phyloP scores from a whole-genome alignment of 2,888 invertebrate species.

The Tenthredo notha region DNA sequence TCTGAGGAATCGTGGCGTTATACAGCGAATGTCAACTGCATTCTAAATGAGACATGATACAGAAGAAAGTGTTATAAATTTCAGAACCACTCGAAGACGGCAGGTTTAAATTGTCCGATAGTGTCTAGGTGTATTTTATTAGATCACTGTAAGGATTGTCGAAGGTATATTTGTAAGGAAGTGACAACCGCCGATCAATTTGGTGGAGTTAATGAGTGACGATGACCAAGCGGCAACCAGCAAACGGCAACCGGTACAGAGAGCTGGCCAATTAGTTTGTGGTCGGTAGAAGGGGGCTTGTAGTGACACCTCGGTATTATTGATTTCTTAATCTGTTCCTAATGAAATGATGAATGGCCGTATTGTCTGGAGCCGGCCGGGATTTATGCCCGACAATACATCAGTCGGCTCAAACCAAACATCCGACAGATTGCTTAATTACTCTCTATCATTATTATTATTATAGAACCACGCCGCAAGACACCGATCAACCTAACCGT shows the following conservation, averaged over 20 bases:
- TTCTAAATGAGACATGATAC: neutral
- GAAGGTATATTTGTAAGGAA: slow-evolving; percentile 58
- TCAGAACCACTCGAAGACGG: neutral
- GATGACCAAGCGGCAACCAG: slow-evolving; percentile 57
- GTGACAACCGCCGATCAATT: slow-evolving; percentile 61
- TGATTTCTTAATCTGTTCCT: slow-evolving; percentile 66
- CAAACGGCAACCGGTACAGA: slow-evolving; percentile 54
- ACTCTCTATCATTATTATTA: slow-evolving; percentile 48
- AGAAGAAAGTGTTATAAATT: neutral
- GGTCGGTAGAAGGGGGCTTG: slow-evolving; percentile 59
- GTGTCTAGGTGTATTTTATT: neutral
- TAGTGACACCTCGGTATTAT: slow-evolving; percentile 60
- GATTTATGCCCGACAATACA: slow-evolving; percentile 53
- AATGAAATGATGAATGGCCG: slow-evolving; percentile 67
- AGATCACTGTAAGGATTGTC: slow-evolving; percentile 20
- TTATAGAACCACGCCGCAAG: slow-evolving; percentile 33
- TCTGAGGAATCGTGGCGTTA: neutral
- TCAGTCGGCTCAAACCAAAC: slow-evolving; percentile 53
- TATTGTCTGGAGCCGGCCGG: slow-evolving; percentile 55
- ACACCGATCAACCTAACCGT: slow-evolving; percentile 2
- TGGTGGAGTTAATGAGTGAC: slow-evolving; percentile 61
- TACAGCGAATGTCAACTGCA: neutral
- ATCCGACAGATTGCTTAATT: slow-evolving; percentile 56
- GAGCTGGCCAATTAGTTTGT: slow-evolving; percentile 63
- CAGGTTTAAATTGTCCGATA: neutral